These are phyloP conservation scores for Aethes cnicana DNA, from an alignment of 2,888 invertebrate genomes.

Conservation along the genomic window DNA sequence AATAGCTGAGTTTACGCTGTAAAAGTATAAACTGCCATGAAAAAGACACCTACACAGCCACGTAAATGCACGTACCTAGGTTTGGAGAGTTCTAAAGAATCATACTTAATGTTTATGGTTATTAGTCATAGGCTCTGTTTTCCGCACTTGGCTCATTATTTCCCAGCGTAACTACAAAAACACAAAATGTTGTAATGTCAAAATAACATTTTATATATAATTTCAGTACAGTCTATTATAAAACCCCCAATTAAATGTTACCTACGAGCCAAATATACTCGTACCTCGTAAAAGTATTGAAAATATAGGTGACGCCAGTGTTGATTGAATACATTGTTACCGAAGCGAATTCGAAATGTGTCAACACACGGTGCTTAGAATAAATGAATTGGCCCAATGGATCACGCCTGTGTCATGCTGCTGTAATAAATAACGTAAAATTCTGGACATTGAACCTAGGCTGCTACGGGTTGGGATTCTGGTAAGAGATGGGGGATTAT, in stretches of 20 bases:
- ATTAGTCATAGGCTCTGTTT: too few relatives aligned
- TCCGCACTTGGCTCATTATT: too few relatives aligned
- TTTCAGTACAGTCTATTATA: slow-evolving; percentile 4
- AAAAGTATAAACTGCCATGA: too few relatives aligned
- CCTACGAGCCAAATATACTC: slow-evolving; percentile 18
- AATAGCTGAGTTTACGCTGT: too few relatives aligned
- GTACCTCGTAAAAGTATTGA: slow-evolving; percentile 23
- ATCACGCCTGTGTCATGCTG: slow-evolving; percentile 51
- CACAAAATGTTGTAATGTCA: too few relatives aligned
- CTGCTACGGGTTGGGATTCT: neutral
- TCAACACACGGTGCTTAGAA: slow-evolving; percentile 47
- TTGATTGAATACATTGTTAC: slow-evolving; percentile 37
- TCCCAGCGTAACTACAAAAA: too few relatives aligned
- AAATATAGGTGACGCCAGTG: slow-evolving; percentile 32
- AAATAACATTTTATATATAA: too few relatives aligned
- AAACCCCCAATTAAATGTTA: slow-evolving; percentile 17
- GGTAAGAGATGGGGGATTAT: neutral
- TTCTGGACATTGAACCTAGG: slow-evolving; percentile 34
- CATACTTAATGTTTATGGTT: too few relatives aligned
- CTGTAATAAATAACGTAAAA: slow-evolving; percentile 50
- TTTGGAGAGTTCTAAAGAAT: too few relatives aligned
- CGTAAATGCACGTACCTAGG: too few relatives aligned
- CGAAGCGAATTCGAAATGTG: slow-evolving; percentile 46
- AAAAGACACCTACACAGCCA: too few relatives aligned
- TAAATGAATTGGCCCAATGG: slow-evolving; percentile 54